Base-by-base conservation (phyloP, 2,888 invertebrate genomes). In the Heliconius hortense region DNA sequence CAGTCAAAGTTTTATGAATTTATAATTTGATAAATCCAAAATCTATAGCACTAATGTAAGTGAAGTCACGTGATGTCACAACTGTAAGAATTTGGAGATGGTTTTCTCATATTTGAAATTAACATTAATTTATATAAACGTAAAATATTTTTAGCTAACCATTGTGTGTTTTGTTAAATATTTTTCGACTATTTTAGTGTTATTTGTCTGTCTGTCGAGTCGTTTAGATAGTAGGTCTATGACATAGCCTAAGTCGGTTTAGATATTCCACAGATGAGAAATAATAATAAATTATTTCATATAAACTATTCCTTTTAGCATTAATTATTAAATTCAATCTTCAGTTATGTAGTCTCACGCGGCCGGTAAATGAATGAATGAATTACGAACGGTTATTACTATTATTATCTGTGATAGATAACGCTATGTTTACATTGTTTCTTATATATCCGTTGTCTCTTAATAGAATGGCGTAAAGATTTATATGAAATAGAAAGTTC, bases 171-270 rank as follows among this genome's bases (percentile, higher is more conserved):
- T 53, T 64, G 21, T 28, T 74, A 59, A n/a, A 66, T 64, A 35
- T n/a, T 35, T 39, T 64, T 66, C 10, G n/a, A 39, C 13, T 21
- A 48, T 35, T 35, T 21, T 64, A 35, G 63, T 10, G 59, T 35
- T 60, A 24, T 60, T 39, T 24, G 59, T 71, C 10, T 56, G 56
- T 70, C 31, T 69, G 53, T 70, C 24, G 59, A 43, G 39, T 71
- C 43, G 21, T 43, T 39, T 71, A 71, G 71, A 68, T 18, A 26
- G 60, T 71, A 71, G 60, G 24, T 60, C 35, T 39, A 39, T 59
- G 39, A 43, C 60, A 24, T 71, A 71, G 71, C 71, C 71, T 71
- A 71, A 71, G 71, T 71, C 35, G 56, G 68, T 68, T 28, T 53
- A 35, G 59, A 70, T 56, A 31, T 70, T 56, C 59, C 39, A 68